Conservation (phyloP, 2,113 vertebrate genomes). For the Callithrix jacchus region DNA sequence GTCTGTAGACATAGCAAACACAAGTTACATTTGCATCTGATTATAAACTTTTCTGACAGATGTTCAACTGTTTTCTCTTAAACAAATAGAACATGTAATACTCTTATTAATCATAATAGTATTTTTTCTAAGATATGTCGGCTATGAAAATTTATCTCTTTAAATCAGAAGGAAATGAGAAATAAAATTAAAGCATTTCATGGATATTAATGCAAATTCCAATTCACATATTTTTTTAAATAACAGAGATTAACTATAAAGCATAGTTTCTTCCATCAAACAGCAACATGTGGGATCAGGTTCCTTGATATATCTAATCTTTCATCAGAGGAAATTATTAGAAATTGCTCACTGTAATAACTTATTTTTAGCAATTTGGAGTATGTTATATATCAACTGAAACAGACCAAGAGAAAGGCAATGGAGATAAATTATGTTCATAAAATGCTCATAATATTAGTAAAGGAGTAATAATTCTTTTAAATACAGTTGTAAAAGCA, state of each 20-base stretch:
- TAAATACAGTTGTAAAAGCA: slow-evolving; percentile 47
- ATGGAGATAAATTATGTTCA: slow-evolving; percentile 58
- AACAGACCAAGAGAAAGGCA: slow-evolving; percentile 29
- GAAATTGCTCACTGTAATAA: slow-evolving; percentile 23
- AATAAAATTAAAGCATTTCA: slow-evolving; percentile 4
- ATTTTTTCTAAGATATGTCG: slow-evolving; percentile 20
- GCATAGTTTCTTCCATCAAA: neutral
- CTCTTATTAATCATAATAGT: neutral
- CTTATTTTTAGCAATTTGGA: slow-evolving; percentile 41
- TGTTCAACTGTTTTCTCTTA: neutral
- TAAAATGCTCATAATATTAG: slow-evolving; percentile 60
- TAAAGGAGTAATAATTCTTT: slow-evolving; percentile 47
- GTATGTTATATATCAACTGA: slow-evolving; percentile 26
- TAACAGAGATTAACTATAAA: neutral
- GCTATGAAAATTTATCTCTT: neutral
- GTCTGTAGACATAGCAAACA: neutral
- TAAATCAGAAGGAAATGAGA: slow-evolving; percentile 55
- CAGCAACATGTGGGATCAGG: neutral
- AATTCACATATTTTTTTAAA: slow-evolving; percentile 34
- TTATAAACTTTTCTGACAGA: slow-evolving; percentile 11
- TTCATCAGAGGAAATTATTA: slow-evolving; percentile 61
- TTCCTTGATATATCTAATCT: slow-evolving; percentile 42
- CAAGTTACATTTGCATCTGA: neutral
- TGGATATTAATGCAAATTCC: neutral
- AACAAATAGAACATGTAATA: neutral